Percentiles rank a stretch among this genome's conserved stretches.
phyloP scores from a whole-genome alignment of 2,113 vertebrate species.

The Cariama cristata region DNA sequence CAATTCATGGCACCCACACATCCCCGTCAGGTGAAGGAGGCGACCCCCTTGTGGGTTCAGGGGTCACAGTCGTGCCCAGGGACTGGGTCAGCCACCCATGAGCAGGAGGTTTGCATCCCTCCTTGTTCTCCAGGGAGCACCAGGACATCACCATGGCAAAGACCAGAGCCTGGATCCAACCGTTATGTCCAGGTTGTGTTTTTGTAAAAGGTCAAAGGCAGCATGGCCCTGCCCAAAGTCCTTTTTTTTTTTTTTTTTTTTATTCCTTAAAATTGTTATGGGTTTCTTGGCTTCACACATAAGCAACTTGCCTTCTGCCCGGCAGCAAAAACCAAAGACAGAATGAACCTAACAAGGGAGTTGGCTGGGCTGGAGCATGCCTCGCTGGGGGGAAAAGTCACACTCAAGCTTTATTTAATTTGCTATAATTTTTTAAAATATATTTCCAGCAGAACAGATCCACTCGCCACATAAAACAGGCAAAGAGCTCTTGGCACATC shows the following conservation, averaged over 20 bases:
- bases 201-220: not conserved
- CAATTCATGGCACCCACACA: not conserved
- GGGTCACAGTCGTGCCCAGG: accelerated
- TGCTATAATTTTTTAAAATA: not conserved
- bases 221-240: accelerated
- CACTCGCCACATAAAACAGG: not conserved
- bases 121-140: not conserved
- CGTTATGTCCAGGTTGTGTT: not conserved
- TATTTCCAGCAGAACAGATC: not conserved
- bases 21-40: accelerated
- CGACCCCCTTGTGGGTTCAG: not conserved
- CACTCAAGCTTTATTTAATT: not conserved
- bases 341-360: not conserved
- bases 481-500: not conserved
- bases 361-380: not conserved
- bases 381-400: not conserved
- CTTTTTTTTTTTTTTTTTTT: not conserved
- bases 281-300: not conserved
- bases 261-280: not conserved
- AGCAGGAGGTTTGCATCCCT: not conserved
- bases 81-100: not conserved
- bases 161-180: not conserved
- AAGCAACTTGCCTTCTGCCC: not conserved
- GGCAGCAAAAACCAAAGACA: not conserved
- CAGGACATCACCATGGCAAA: not conserved